These are phyloP conservation scores for Buceros bicornis DNA, from an alignment of 2,797 vertebrate species.

Conservation along the genomic window DNA sequence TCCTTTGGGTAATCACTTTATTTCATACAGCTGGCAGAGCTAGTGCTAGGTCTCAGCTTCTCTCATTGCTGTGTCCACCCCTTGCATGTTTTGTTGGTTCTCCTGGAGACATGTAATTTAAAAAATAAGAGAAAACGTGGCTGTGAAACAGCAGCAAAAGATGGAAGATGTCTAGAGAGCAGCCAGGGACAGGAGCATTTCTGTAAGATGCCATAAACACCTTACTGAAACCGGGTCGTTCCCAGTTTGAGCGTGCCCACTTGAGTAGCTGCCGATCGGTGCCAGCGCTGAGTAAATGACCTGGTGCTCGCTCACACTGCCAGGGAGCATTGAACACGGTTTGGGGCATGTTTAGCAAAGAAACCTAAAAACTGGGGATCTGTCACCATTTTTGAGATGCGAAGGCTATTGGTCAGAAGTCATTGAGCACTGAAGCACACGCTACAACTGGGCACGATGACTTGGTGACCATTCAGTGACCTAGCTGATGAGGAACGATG, in stretches of 20 bases:
- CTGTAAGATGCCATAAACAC: not conserved
- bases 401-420: not conserved
- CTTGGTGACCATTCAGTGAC: not conserved
- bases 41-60: not conserved
- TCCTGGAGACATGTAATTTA: not conserved
- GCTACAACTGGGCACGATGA: rapidly evolving
- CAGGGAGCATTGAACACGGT: not conserved
- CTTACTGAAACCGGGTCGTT: not conserved
- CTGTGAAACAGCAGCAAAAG: not conserved
- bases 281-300: not conserved
- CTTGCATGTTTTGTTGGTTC: not conserved
- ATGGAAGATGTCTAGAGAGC: not conserved
- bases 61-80: not conserved
- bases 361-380: not conserved
- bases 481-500: conserved; percentile 8
- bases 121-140: not conserved
- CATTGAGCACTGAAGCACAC: not conserved
- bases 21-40: not conserved
- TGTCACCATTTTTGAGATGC: not conserved
- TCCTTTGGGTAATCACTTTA: not conserved
- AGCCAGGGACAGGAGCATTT: not conserved
- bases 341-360: not conserved
- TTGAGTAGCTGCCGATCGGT: not conserved
- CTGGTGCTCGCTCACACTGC: not conserved
- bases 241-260: not conserved